phyloP scores from a whole-genome alignment of 2,797 vertebrate genomes.

The Gallirallus australis region DNA sequence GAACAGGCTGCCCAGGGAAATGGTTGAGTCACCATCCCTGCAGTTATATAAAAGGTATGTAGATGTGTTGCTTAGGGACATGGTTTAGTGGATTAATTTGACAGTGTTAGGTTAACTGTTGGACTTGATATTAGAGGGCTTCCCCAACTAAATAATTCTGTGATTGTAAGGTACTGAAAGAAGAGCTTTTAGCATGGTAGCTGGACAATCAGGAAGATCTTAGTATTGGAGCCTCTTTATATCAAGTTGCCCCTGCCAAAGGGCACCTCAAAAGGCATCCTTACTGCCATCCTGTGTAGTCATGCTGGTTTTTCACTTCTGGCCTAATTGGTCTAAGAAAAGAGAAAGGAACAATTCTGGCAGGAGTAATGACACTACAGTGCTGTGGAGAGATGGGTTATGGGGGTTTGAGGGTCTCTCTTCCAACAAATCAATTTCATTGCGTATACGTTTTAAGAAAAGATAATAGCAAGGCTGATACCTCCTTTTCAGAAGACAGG shows the following conservation, averaged over 20 bases:
- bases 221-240: not conserved
- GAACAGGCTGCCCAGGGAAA: no score
- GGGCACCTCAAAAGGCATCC: not conserved
- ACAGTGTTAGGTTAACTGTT: no score
- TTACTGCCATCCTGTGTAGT: not conserved
- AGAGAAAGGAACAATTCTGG: not conserved
- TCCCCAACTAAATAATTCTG: no score
- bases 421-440: not conserved
- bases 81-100: no score
- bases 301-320: not conserved
- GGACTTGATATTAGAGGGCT: no score
- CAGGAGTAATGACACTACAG: not conserved
- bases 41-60: no score
- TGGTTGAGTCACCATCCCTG: no score
- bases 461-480: not conserved
- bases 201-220: not conserved
- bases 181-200: not conserved
- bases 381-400: not conserved
- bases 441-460: not conserved
- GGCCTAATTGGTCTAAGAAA: not conserved
- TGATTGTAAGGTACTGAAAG: not conserved
- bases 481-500: slow-evolving; percentile 7
- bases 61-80: no score
- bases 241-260: not conserved
- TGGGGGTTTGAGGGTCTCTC: not conserved